phyloP scores from a whole-genome alignment of 2,888 invertebrate species.

The Tachina grossa region DNA sequence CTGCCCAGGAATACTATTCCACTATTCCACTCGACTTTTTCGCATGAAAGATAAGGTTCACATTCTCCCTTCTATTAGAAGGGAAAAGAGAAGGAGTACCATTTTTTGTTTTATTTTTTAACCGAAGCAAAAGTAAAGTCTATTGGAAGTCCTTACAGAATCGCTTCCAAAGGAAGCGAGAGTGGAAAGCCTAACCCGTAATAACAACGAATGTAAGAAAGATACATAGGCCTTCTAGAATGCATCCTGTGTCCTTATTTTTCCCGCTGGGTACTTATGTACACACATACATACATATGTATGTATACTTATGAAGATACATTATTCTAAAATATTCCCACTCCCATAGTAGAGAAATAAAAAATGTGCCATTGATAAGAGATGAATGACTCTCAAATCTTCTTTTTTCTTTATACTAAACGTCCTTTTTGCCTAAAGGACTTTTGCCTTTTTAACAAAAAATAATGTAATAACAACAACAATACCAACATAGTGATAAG shows the following conservation, averaged over 20 bases:
- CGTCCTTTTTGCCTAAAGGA: slow-evolving; percentile 67
- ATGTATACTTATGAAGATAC: not conserved
- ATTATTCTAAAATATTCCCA: not conserved
- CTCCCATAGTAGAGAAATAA: slow-evolving; percentile 72
- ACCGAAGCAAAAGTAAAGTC: too few species aligned
- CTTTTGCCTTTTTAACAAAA: slow-evolving; percentile 62
- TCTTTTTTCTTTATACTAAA: slow-evolving; percentile 28
- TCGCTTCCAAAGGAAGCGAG: too few species aligned
- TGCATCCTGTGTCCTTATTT: not conserved
- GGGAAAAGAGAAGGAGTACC: too few species aligned
- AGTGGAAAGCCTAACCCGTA: too few species aligned
- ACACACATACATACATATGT: not conserved
- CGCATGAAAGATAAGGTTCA: too few species aligned
- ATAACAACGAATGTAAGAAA: too few species aligned
- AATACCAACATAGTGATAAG: slow-evolving; percentile 51
- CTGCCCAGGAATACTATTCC: too few species aligned
- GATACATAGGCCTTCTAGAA: too few species aligned
- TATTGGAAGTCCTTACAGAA: too few species aligned
- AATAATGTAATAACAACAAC: slow-evolving; percentile 20
- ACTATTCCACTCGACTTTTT: too few species aligned
- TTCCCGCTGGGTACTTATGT: not conserved
- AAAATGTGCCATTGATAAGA: slow-evolving; percentile 73
- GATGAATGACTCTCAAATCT: slow-evolving; percentile 55
- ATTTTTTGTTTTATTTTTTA: too few species aligned
- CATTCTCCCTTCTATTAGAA: too few species aligned